Base-by-base conservation (phyloP, 1,140 invertebrate species). In the Drosophila arizonae region DNA sequence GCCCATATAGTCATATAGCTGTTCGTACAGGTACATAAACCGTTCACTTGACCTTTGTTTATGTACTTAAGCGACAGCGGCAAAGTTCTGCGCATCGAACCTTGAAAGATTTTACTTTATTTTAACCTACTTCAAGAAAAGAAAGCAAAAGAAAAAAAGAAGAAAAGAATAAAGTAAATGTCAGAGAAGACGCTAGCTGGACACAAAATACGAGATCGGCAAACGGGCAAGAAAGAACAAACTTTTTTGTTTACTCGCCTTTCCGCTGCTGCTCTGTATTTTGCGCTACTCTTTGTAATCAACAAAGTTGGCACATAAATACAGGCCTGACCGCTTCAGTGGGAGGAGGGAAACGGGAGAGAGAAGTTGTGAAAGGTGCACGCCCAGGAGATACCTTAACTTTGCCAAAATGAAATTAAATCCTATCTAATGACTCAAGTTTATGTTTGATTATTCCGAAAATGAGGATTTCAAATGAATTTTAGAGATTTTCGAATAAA, bases 271-370 rank as follows among this genome's bases (percentile, higher is more conserved):
- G 69, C 17, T 6, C 45, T 45, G 17, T 46, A 28, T 54, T 46
- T 17, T 66, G 33, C 21, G 13, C 55, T 55, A 41, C 41, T 57
- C 72, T 70, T 86, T 63, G 70, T 61, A 85, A 85, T 85, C 81
- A 85, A 82, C 76, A 72, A 76, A 50, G 48, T 41, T 61, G 48
- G 54, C 62, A 61, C 63, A 75, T 71, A 78, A 81, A 81, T 82
- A 84, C 84, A 74, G 76, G 61, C 68, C 60, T 76, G 72, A 48
- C 72, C 67, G 45, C 54, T 55, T 45, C 52, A 62, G 50, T 76
- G 48, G 52, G 26, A 69, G 76, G 82, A 33, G 68, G 68, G 48
- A 77, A 69, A 60, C 52, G 15, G 21, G 21, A 10, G 39, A 8
- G 21, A 10, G 39, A 8, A 60, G 21, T 11, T n/a, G 3, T 30